Evolutionary conservation across 2,797 vertebrate genomes (phyloP), one percentile per base, ranked within the genome.

Genomic region (Parauchenoglanis ngamensis): DNA sequence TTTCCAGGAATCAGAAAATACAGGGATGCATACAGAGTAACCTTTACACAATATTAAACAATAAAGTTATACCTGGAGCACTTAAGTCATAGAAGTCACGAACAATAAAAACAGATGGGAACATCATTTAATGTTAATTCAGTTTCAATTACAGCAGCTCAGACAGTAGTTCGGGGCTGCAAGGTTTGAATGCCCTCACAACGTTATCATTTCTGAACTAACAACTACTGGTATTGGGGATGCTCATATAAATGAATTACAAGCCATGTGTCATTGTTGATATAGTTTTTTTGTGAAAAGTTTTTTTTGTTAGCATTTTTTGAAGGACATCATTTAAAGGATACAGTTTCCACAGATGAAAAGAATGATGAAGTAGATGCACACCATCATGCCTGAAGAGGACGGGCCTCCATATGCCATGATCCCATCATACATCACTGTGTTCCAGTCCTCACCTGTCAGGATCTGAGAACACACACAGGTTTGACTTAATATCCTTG

Each of bases 371-470:
- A 99, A 99, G 94, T 99, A 99, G 92, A 99, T 97, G 91, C 97
- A 99, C 90, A 99, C 98, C 1, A 99, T 96, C 98, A 99, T 99
- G 85, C 98, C 98, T 3, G 98, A 98, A 0, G 98, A 99, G 7
- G 98, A 97, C 0, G 98, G 98, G 19, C 98, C 98, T 0, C 98
- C 98, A 0, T 99, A 99, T 0, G 98, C 98, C 97, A 99, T 99
- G 87, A 99, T 99, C 63, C 98, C 98, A 2, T 99, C 98, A 2
- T 99, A 99, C 98, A 99, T 99, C 87, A 99, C 98, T 0, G 96
- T 96, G 72, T 99, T 99, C 98, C 98, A 99, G 92, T 99, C 98
- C 94, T 99, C 98, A 17, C 98, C 98, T 88, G 98, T 99, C 72
- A 99, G 93, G 92, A 99, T 99, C 98, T 99, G 89, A 90, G 8